A percentile compares a stretch with the other conserved stretches of the same genome.
These are phyloP conservation scores for Holothuria glaberrima DNA, from an alignment of 35 echinoderm and acorn worm genomes.

Conservation along the genomic window DNA sequence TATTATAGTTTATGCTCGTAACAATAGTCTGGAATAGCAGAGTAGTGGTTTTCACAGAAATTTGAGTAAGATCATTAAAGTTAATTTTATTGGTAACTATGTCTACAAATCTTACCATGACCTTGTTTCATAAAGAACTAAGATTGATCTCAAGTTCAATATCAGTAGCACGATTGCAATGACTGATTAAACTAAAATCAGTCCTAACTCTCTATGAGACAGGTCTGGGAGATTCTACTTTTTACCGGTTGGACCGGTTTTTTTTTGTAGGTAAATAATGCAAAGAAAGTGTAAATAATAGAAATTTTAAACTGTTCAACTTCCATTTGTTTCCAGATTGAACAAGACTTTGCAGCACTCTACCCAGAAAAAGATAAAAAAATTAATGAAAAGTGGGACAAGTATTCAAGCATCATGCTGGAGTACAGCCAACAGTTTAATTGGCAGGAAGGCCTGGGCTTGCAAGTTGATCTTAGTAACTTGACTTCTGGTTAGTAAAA, in stretches of 20 bases:
- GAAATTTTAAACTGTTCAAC: neutral
- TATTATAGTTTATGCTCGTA: neutral
- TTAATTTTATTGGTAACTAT: neutral
- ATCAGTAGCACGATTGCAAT: neutral
- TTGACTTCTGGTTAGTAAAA: slow-evolving; percentile 16
- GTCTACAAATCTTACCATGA: neutral
- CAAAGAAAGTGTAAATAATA: neutral
- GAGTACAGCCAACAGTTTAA: slow-evolving; percentile 24
- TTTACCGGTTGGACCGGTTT: neutral
- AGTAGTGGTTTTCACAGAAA: too few relatives aligned
- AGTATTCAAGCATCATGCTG: slow-evolving; percentile 5
- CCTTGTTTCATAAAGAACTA: neutral
- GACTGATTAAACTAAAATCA: neutral
- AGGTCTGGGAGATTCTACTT: neutral
- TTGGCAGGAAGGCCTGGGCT: slow-evolving; percentile 19
- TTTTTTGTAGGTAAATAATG: neutral
- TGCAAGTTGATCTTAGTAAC: slow-evolving; percentile 14
- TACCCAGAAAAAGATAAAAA: slow-evolving; percentile 17
- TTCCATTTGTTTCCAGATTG: slow-evolving; percentile 16
- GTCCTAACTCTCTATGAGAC: neutral
- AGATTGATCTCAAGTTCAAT: neutral
- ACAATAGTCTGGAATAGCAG: neutral
- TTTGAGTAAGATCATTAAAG: too few relatives aligned
- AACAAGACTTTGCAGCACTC: slow-evolving; percentile 40
- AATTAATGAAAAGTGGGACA: slow-evolving; percentile 40